Percentiles rank a stretch among this genome's conserved stretches.
Evolutionary conservation across 2,888 invertebrate genomes (phyloP).

Genomic region (Eremobia ochroleuca): DNA sequence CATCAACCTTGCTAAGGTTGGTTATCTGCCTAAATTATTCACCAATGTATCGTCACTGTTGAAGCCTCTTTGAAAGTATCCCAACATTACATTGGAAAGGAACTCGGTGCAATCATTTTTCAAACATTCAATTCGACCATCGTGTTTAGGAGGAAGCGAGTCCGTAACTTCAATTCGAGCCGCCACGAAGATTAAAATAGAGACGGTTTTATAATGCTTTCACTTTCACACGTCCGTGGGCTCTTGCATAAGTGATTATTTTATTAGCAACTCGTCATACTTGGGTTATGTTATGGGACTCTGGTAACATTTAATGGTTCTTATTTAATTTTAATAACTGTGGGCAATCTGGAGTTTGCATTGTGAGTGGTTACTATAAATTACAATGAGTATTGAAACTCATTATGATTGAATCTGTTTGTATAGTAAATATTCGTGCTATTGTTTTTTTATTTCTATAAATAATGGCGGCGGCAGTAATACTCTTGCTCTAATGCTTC

Average conservation of each 20-base stretch:
- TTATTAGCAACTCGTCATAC: constrained; percentile 65
- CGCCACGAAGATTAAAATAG: constrained; percentile 39
- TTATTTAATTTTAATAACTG: constrained; percentile 44
- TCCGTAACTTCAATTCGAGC: constrained; percentile 18
- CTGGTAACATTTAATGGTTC: constrained; percentile 46
- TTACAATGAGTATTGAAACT: constrained; percentile 23
- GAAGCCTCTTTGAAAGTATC: background rate
- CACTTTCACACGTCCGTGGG: constrained; percentile 80
- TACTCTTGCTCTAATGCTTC: background rate
- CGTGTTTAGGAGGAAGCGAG: constrained; percentile 15
- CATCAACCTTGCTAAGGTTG: background rate
- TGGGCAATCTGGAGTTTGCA: constrained; percentile 38
- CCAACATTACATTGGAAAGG: background rate
- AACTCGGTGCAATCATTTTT: background rate
- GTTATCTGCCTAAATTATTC: background rate
- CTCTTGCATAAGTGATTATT: constrained; percentile 72
- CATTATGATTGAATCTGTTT: background rate
- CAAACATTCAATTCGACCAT: constrained; percentile 15
- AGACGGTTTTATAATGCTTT: constrained; percentile 72
- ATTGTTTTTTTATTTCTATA: constrained; percentile 19
- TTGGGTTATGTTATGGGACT: constrained; percentile 58
- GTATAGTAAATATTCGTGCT: constrained; percentile 24
- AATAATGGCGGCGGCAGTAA: background rate
- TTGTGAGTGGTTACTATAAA: constrained; percentile 12
- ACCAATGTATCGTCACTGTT: background rate